A percentile compares a stretch with the other conserved stretches of the same genome.
Evolutionary conservation across 2,797 vertebrate species (phyloP).

Genomic region (Vipera latastei): DNA sequence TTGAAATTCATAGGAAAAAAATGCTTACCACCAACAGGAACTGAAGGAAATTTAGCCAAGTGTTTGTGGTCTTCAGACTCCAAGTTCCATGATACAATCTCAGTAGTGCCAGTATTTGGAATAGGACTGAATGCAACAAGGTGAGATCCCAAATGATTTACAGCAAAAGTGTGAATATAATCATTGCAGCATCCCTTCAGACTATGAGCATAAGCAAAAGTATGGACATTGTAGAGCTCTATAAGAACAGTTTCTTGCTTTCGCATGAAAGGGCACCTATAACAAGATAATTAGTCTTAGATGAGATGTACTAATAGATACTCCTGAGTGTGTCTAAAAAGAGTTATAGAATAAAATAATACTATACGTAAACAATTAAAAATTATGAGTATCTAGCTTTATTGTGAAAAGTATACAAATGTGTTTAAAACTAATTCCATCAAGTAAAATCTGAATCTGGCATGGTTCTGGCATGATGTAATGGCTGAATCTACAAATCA

Average conservation of each 20-base stretch:
- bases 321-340: background rate
- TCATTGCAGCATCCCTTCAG: conserved; percentile 70
- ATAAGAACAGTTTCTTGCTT: conserved; percentile 63
- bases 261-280: conserved; percentile 66
- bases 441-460: background rate
- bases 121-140: conserved; percentile 64
- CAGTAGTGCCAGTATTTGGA: conserved; percentile 53
- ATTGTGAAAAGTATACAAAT: background rate
- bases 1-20: conserved; percentile 7
- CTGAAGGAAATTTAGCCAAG: conserved; percentile 61
- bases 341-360: background rate
- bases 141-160: conserved; percentile 63
- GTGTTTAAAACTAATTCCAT: background rate
- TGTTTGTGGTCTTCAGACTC: conserved; percentile 74
- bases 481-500: background rate
- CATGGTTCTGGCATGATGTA: background rate
- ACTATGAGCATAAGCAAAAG: conserved; percentile 65
- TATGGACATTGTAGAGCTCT: conserved; percentile 62
- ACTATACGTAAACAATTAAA: background rate
- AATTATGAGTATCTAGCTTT: background rate
- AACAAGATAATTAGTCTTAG: conserved; percentile 15
- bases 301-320: background rate
- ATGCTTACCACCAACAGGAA: conserved; percentile 56
- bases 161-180: conserved; percentile 61
- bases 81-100: conserved; percentile 72